Conservation (phyloP, 1,140 invertebrate species). For the Drosophila jambulina region DNA sequence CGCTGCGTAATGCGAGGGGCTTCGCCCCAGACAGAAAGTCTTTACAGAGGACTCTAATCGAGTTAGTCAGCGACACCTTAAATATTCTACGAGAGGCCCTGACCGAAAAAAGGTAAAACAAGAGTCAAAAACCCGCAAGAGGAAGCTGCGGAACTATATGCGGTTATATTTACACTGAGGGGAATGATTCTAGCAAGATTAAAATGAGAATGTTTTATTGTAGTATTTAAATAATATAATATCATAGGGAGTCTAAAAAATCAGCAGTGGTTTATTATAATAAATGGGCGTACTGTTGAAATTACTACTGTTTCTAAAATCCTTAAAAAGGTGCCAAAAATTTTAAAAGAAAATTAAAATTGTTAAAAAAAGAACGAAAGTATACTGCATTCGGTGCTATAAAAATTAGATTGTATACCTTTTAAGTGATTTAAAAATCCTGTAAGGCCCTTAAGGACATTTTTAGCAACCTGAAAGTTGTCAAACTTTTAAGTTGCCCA, state of each 20-base stretch:
- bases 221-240: neutral
- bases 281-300: too few species aligned
- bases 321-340: neutral
- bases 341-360: too few species aligned
- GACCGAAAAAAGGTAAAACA: constrained; percentile 45
- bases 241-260: neutral
- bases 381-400: too few species aligned
- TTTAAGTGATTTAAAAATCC: too few species aligned
- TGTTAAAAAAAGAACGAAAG: too few species aligned
- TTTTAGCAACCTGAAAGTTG: too few species aligned
- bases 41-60: constrained; percentile 62
- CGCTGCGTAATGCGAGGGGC: constrained; percentile 29
- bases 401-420: too few species aligned
- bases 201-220: neutral
- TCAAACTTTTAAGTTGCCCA: too few species aligned
- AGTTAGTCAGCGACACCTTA: constrained; percentile 78
- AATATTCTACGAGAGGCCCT: constrained; percentile 47
- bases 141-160: constrained; percentile 52
- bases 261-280: too few species aligned
- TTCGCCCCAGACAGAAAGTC: constrained; percentile 34
- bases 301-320: neutral
- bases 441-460: too few species aligned
- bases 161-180: constrained; percentile 28
- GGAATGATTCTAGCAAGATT: neutral
- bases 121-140: constrained; percentile 38